A percentile compares a stretch with the other conserved stretches of the same genome.
Conservation (phyloP, 2,888 invertebrate species). For the Amphipoea oculea region DNA sequence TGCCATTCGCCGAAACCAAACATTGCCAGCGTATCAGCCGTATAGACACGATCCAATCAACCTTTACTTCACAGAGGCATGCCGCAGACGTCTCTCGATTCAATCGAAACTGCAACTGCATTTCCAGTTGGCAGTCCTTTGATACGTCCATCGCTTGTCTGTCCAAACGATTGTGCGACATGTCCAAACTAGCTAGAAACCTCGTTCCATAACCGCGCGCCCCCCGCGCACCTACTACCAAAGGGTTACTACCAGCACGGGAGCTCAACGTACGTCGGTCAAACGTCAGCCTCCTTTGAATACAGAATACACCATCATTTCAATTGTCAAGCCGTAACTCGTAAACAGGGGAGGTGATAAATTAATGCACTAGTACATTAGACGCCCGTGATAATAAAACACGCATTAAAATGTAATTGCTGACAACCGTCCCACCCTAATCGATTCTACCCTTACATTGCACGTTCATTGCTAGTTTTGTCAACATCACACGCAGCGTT, state of each 20-base stretch:
- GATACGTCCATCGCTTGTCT: conserved; percentile 90
- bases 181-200: conserved; percentile 77
- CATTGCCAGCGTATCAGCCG: conserved; percentile 81
- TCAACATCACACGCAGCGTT: conserved; percentile 5
- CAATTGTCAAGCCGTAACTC: conserved; percentile 88
- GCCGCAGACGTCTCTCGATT: conserved; percentile 88
- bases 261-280: conserved; percentile 74
- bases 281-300: conserved; percentile 79
- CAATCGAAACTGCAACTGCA: conserved; percentile 89
- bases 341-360: conserved; percentile 89
- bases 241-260: conserved; percentile 67
- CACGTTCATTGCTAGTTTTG: conserved; percentile 69
- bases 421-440: conserved; percentile 75
- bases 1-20: conserved; percentile 75
- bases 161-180: conserved; percentile 86
- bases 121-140: conserved; percentile 88
- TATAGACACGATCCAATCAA: conserved; percentile 88
- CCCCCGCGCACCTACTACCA: conserved; percentile 52
- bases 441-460: conserved; percentile 28
- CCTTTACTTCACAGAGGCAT: conserved; percentile 83
- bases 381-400: conserved; percentile 89
- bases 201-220: conserved; percentile 67
- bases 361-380: conserved; percentile 89
- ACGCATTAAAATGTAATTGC: conserved; percentile 89
- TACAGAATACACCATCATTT: conserved; percentile 86